Evolutionary conservation across 2,797 vertebrate genomes (phyloP), one percentile per base, ranked within the genome.

Genomic region (Acanthornis magna): DNA sequence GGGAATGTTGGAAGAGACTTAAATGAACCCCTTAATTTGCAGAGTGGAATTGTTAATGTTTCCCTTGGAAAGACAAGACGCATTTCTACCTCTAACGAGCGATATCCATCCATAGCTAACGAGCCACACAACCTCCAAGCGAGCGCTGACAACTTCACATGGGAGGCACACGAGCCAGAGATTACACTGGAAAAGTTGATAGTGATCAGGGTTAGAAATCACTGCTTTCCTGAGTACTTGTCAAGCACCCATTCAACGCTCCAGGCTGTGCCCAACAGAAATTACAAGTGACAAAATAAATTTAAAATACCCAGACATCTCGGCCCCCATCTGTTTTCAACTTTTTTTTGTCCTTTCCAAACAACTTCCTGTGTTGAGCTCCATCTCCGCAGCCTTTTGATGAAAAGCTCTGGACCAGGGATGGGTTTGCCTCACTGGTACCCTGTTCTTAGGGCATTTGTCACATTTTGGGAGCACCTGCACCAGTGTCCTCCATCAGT

Each of bases 1-100:
- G 71, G 75, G 60, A 29, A 61, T 27, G 45, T 11, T 85, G 67
- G 60, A 89, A 82, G 55, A 84, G 79, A 50, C 94, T 90, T 79
- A 95, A 96, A 93, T 70, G 80, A 93, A 94, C 36, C 71, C 89
- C 92, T 81, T 78, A 84, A 89, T 91, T 92, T 91, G 76, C 92
- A 86, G 84, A 81, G 63, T 15, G 29, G 75, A 96, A 92, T 85
- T 60, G 76, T 75, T 94, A 94, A 96, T 78, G 88, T 63, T 86
- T 89, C 66, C 86, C 81, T 92, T 25, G 7, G 95, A 94, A 94
- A 95, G 94, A 87, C n/a, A 95, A 93, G 92, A 76, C 0, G 5
- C 68, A 47, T 77, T 85, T 80, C 92, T 45, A 23, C 61, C 88
- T 83, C 92, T 96, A 96, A 96, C 3, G 21, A 94, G 92, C 4